Base-by-base conservation (phyloP, 35 echinoderm and acorn worm genomes). In the Acanthaster planci region DNA sequence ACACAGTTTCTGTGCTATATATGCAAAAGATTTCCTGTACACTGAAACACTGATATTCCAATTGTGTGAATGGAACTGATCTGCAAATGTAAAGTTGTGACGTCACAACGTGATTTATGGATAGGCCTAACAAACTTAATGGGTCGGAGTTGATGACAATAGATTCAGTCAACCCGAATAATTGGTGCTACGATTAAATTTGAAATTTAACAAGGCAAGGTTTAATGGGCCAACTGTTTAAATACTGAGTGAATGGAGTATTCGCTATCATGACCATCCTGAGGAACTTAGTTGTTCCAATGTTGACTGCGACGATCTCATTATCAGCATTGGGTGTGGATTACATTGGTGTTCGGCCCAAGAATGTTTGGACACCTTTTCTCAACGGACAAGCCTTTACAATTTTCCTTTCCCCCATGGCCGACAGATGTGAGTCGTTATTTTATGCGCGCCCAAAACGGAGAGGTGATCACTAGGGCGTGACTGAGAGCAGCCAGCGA, bases 211-310 rank as follows among this genome's bases (percentile, higher is more conserved):
- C 64, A 72, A 31, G 26, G 34, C 64, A 72, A 72, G 2, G 22
- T 72, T 72, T 72, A 72, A 72, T 72, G 64, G 64, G 64, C 34
- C 34, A 16, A 34, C 64, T 72, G 64, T 72, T 72, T 72, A 72
- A 72, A 72, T 26, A 72, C 26, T 10, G 64, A 7, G 30, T 12
- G 64, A 47, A 47, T 47, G 42, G 12, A 47, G 42, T 47, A 38
- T 55, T 83, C 26, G 3, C 80, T 57, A 57, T 83, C 80, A 57
- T 55, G 80, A 29, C 50, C n/a, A 22, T 57, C 80, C 51, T 2
- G 27, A 30, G 34, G 42, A 55, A 51, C 51, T 83, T 35, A 36
- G 51, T 34, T 83, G 18, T 37, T 55, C 21, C 35, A 16, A n/a
- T 50, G 38, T 29, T 60, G 51, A 31, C 80, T 57, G 37, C 38